Evolutionary conservation across 2,113 vertebrate genomes (phyloP).

Genomic region (Myotis yumanensis): DNA sequence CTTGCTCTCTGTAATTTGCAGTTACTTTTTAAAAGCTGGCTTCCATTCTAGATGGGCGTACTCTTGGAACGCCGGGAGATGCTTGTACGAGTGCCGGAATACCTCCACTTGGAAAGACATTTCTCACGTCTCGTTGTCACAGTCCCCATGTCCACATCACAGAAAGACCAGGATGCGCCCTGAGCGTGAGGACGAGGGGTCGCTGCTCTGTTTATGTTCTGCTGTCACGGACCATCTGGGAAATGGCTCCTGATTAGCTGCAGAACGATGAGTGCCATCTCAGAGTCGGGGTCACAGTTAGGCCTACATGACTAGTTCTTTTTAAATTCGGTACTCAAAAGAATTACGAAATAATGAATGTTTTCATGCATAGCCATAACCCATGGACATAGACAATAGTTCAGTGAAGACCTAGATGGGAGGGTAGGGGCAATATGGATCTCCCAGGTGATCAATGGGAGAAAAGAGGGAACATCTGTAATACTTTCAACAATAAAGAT

Average conservation of each 20-base stretch:
- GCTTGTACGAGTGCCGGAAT: not conserved
- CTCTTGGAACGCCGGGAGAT: not conserved
- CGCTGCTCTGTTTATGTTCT: conserved; percentile 24
- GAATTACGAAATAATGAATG: not conserved
- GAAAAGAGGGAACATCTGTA: too few relatives aligned
- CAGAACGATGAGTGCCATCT: not conserved
- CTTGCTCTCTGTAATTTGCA: not conserved
- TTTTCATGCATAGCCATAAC: not conserved
- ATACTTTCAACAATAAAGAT: too few relatives aligned
- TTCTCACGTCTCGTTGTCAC: not conserved
- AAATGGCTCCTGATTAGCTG: conserved; percentile 15
- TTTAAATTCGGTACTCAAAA: not conserved
- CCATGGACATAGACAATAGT: too few relatives aligned
- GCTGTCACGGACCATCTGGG: conserved; percentile 16
- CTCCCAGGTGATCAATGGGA: too few relatives aligned
- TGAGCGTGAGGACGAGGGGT: not conserved
- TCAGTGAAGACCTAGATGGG: too few relatives aligned
- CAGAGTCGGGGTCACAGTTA: not conserved
- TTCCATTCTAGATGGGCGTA: conserved; percentile 3
- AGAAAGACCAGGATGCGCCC: not conserved
- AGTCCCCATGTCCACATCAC: not conserved
- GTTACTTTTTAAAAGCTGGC: not conserved
- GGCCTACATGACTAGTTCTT: not conserved
- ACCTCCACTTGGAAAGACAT: not conserved
- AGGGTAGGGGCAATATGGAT: too few relatives aligned